A percentile compares a stretch with the other conserved stretches of the same genome.
Evolutionary conservation across 2,888 invertebrate species (phyloP).

Genomic region (Phyto melanocephala): DNA sequence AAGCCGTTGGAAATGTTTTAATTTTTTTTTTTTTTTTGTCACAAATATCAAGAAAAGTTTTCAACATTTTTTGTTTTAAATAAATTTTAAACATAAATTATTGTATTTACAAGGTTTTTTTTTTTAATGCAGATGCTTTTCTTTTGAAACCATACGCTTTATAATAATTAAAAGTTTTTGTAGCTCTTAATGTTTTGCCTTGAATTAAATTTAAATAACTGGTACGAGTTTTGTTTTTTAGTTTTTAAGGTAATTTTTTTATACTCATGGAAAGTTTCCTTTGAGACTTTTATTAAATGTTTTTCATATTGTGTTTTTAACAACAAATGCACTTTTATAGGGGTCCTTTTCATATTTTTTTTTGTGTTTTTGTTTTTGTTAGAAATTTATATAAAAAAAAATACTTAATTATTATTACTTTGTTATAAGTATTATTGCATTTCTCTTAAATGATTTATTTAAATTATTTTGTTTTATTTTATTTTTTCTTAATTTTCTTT

Average conservation of each 20-base stretch:
- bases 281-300: neutral
- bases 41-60: slow-evolving; percentile 44
- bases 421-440: slow-evolving; percentile 52
- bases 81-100: slow-evolving; percentile 10
- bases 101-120: slow-evolving; percentile 48
- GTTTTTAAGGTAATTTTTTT: neutral
- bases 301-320: slow-evolving; percentile 44
- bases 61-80: neutral
- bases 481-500: neutral
- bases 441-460: slow-evolving; percentile 24
- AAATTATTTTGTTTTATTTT: neutral
- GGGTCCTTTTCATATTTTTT: slow-evolving; percentile 10
- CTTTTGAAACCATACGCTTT: neutral
- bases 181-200: neutral
- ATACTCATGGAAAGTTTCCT: too few relatives aligned
- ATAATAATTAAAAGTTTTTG: neutral
- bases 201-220: slow-evolving; percentile 25
- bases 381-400: slow-evolving; percentile 22
- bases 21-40: too few relatives aligned
- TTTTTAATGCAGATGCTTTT: neutral
- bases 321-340: slow-evolving; percentile 54
- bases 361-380: slow-evolving; percentile 3
- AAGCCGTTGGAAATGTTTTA: slow-evolving; percentile 60
- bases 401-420: slow-evolving; percentile 36
- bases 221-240: slow-evolving; percentile 1